phyloP scores from a whole-genome alignment of 2,797 vertebrate species.

The Chromis chromis region DNA sequence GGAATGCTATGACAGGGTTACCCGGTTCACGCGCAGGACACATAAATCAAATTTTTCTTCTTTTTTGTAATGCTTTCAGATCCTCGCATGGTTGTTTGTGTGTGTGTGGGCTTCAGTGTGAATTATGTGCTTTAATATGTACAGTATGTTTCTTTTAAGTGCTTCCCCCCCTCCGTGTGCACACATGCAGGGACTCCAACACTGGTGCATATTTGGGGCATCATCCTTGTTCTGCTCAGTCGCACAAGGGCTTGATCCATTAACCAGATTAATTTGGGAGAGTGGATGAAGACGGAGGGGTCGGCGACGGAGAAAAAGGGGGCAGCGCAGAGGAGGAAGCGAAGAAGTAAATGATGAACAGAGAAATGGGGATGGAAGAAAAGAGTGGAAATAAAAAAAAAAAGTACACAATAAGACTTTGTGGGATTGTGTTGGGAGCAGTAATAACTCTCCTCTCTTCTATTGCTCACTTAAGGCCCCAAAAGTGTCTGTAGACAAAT shows the following conservation, averaged over 20 bases:
- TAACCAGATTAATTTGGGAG: constrained; percentile 68
- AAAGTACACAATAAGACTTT: constrained; percentile 26
- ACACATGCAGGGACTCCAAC: neutral
- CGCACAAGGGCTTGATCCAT: constrained; percentile 59
- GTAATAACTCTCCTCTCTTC: constrained; percentile 35
- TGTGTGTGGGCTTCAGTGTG: neutral
- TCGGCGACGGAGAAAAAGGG: constrained; percentile 19
- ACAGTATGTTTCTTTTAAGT: neutral
- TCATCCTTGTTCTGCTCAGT: constrained; percentile 54
- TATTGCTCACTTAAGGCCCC: constrained; percentile 47
- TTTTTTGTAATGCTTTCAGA: constrained; percentile 19
- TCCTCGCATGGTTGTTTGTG: neutral
- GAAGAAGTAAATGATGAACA: constrained; percentile 11
- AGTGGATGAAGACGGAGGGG: constrained; percentile 55
- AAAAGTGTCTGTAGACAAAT: constrained; percentile 51
- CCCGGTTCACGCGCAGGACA: constrained; percentile 60
- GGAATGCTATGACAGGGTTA: constrained; percentile 59
- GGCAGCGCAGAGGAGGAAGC: neutral
- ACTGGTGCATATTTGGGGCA: constrained; percentile 36
- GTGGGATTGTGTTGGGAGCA: constrained; percentile 19
- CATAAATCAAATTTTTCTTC: constrained; percentile 51
- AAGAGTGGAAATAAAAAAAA: neutral
- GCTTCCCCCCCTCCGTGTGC: neutral
- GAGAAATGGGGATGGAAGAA: neutral
- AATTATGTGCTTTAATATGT: neutral